A percentile compares a stretch with the other conserved stretches of the same genome.
Evolutionary conservation across 2,888 invertebrate genomes (phyloP).

Genomic region (Amiota mariae): DNA sequence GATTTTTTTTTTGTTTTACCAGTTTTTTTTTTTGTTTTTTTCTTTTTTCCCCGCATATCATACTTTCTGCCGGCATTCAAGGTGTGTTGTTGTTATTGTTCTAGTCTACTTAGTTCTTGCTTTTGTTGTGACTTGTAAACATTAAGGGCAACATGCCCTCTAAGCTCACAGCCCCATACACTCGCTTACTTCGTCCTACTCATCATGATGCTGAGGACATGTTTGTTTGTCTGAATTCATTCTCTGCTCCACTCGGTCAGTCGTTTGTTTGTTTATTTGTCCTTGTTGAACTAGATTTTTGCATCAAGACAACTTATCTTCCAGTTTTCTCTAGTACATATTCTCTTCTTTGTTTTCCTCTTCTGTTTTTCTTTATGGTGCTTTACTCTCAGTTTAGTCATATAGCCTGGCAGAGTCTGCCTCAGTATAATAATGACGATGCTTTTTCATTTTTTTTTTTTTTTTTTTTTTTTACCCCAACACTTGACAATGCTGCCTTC

Average conservation of each 20-base stretch:
- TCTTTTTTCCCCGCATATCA: slow-evolving; percentile 26
- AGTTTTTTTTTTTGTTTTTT: slow-evolving; percentile 44
- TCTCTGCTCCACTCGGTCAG: too few species aligned
- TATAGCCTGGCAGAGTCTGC: neutral
- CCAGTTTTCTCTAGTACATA: neutral
- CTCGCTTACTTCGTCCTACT: neutral
- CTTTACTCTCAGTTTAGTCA: too few species aligned
- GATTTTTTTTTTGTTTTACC: slow-evolving; percentile 34
- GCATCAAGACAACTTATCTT: slow-evolving; percentile 5
- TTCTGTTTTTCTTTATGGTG: neutral
- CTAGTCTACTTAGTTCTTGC: neutral
- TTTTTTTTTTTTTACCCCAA: too few species aligned
- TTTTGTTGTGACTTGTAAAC: slow-evolving; percentile 6
- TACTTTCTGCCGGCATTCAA: slow-evolving; percentile 17
- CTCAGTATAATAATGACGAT: neutral
- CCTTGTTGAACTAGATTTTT: slow-evolving; percentile 31
- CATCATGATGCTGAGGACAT: too few species aligned
- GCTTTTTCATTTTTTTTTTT: neutral
- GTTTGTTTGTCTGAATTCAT: slow-evolving; percentile 4
- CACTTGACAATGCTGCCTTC: neutral
- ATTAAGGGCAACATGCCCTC: slow-evolving; percentile 8
- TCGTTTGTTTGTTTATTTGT: slow-evolving; percentile 23
- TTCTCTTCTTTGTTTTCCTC: neutral
- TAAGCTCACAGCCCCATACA: neutral
- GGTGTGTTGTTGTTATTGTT: too few species aligned